Percentiles rank a stretch among this genome's conserved stretches.
Evolutionary conservation across 2,113 vertebrate genomes (phyloP).

Genomic region (Chloroceryle aenea): DNA sequence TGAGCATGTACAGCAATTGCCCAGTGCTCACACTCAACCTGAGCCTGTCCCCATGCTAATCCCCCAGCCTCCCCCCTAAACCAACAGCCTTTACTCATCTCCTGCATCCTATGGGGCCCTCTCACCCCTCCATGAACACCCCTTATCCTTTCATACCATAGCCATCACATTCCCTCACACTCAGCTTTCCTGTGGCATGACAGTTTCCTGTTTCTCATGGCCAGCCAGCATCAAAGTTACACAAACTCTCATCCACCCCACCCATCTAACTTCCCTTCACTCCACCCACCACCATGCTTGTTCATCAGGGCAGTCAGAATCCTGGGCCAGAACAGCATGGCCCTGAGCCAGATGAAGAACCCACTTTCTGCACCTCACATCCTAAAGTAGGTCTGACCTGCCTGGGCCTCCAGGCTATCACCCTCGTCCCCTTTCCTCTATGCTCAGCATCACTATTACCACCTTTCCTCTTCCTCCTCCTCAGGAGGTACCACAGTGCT

Average conservation of each 20-base stretch:
- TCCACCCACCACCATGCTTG: accelerated
- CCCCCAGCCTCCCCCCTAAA: too few relatives aligned
- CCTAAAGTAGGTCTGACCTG: neutral
- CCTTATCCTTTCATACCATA: neutral
- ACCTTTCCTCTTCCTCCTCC: neutral
- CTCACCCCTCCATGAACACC: neutral
- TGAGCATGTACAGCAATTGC: accelerated
- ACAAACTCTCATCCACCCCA: neutral
- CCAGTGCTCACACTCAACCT: neutral
- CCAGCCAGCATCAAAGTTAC: too few relatives aligned
- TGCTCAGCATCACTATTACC: neutral
- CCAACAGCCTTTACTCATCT: too few relatives aligned
- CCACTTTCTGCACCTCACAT: neutral
- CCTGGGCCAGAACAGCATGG: neutral
- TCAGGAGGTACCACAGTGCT: neutral
- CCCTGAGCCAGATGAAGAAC: accelerated
- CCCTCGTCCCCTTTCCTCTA: neutral
- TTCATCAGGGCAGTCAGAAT: neutral
- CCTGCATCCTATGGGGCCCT: neutral
- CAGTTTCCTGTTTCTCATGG: neutral
- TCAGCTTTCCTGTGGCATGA: neutral
- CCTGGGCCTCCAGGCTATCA: neutral
- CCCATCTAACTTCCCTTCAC: neutral
- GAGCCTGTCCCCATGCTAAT: accelerated
- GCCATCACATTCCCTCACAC: neutral